Evolutionary conservation across 2,888 invertebrate genomes (phyloP).

Genomic region (Eupithecia centaureata): DNA sequence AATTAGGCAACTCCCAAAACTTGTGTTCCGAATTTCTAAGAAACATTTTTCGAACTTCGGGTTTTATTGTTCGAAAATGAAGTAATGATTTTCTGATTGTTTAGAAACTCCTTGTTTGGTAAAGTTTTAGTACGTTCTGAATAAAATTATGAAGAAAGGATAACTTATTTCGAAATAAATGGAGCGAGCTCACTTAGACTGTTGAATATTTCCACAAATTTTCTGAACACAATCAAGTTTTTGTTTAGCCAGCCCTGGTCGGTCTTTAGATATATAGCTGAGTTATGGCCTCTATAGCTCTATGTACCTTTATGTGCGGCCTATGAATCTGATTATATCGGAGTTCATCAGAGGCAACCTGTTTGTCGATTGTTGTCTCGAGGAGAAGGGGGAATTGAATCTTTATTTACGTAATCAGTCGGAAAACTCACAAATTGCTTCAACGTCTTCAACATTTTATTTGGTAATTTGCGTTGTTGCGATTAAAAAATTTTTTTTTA

Average conservation of each 20-base stretch:
- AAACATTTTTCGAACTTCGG: not conserved
- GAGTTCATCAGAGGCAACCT: not conserved
- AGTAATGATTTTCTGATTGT: not conserved
- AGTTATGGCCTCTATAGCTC: not conserved
- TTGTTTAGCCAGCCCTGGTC: not conserved
- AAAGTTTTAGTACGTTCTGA: not conserved
- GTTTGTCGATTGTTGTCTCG: no score
- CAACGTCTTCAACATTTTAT: not conserved
- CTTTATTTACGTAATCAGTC: not conserved
- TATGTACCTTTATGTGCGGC: not conserved
- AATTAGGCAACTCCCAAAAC: not conserved
- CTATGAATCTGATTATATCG: not conserved
- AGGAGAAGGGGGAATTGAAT: not conserved
- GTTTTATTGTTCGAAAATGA: not conserved
- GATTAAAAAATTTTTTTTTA: not conserved
- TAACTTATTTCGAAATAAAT: not conserved
- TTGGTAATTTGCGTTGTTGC: not conserved
- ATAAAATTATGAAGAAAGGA: not conserved
- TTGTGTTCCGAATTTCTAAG: not conserved
- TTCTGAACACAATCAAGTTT: not conserved
- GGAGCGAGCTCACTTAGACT: not conserved
- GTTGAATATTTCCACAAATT: not conserved
- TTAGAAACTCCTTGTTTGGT: not conserved
- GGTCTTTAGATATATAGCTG: not conserved
- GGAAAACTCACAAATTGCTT: not conserved